Evolutionary conservation across 2,888 invertebrate genomes (phyloP).

Genomic region (Strigamia transsilvanica): DNA sequence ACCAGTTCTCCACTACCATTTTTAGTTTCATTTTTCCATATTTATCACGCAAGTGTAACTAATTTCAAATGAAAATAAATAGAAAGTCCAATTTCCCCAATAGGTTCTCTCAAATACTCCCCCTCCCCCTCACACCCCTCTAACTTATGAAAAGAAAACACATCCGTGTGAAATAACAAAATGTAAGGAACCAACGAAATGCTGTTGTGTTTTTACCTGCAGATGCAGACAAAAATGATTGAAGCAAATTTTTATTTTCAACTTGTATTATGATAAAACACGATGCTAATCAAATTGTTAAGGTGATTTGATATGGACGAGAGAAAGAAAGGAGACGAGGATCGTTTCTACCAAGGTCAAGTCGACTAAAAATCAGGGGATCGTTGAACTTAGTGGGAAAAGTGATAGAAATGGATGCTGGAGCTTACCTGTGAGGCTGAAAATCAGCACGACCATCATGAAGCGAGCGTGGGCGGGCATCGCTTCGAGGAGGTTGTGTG

Average conservation of each 20-base stretch:
- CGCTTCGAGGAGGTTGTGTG: constrained; percentile 11
- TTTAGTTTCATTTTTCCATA: constrained; percentile 33
- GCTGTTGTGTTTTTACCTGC: too few species aligned
- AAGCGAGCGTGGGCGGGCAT: constrained; percentile 46
- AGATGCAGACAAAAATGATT: too few species aligned
- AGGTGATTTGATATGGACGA: neutral
- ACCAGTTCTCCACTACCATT: neutral
- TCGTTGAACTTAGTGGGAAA: neutral
- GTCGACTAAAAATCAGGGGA: constrained; percentile 41
- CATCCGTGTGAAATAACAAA: too few species aligned
- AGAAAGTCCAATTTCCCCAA: neutral
- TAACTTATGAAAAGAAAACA: too few species aligned
- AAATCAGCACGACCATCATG: constrained; percentile 40
- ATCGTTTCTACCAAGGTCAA: neutral
- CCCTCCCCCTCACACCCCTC: too few species aligned
- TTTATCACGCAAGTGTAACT: constrained; percentile 29
- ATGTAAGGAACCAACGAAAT: too few species aligned
- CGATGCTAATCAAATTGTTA: too few species aligned
- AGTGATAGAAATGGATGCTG: constrained; percentile 18
- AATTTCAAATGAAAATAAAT: constrained; percentile 1
- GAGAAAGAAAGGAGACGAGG: neutral
- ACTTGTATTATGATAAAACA: too few species aligned
- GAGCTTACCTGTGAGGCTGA: constrained; percentile 39
- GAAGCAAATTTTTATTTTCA: too few species aligned
- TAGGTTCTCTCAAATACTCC: too few species aligned